Base-by-base conservation (phyloP, 2,113 vertebrate genomes). In the Myrmophylax atrothorax region DNA sequence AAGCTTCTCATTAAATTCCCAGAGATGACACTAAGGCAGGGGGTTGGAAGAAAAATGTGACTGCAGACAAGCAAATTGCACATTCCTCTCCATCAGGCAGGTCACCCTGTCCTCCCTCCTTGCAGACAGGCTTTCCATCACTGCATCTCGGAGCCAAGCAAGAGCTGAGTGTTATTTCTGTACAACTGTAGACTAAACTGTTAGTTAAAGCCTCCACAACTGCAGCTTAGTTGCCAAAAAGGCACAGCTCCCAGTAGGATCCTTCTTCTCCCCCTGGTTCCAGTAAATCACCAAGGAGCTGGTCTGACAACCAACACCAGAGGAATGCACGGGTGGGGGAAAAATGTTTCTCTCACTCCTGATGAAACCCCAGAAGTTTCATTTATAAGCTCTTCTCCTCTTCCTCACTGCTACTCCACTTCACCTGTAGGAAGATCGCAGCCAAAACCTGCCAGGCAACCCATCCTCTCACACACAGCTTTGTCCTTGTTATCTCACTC, bases 151-250 rank as follows among this genome's bases (percentile, higher is more conserved):
- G 83, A 92, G 76, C 90, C 88, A 93, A 59, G 67, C 35, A 50
- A 90, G 78, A 76, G 35, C 63, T 35, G 86, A 18, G 26, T 52
- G 83, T 25, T 94, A 83, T 70, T 84, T 84, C 73, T 75, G 89
- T 59, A 31, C 60, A 84, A 5, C 38, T 55, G 60, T 81, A 97
- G 96, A 93, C 95, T 92, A 96, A 96, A 97, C 94, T 74, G 46
- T 52, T 26, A 29, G 89, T 47, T 70, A 67, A 86, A 93, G 52
- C 52, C 68, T 55, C 64, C 64, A 59, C 83, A 90, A 4, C 18
- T 18, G 26, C 50, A 75, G 25, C 6, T 59, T 4, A 22, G 24
- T 0, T 89, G 94, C 83, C 94, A 95, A 59, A 63, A 88, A 29
- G 1, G 7, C 59, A 49, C 37, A 94, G 47, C 35, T 93, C 64